Percentiles rank a stretch among this genome's conserved stretches.
Conservation (phyloP, 2,888 invertebrate genomes). For the Phyto melanocephala region DNA sequence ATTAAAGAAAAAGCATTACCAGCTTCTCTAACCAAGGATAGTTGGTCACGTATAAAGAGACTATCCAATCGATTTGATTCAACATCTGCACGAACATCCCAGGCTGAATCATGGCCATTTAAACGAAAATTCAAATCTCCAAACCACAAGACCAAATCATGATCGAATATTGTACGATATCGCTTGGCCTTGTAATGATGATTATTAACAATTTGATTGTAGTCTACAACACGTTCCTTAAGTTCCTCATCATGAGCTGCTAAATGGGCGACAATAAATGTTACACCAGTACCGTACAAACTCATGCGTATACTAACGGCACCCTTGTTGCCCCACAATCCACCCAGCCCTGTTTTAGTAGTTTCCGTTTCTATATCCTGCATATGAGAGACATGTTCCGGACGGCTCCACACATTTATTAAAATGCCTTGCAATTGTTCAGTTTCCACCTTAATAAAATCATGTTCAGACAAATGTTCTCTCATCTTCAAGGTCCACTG, state of each 20-base stretch:
- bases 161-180: slow-evolving; percentile 91
- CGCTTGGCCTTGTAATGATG: slow-evolving; percentile 88
- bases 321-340: slow-evolving; percentile 90
- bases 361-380: slow-evolving; percentile 91
- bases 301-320: slow-evolving; percentile 93
- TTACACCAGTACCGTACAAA: slow-evolving; percentile 92
- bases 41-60: slow-evolving; percentile 88
- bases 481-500: slow-evolving; percentile 89
- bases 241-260: slow-evolving; percentile 92
- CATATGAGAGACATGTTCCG: slow-evolving; percentile 88
- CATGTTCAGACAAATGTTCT: slow-evolving; percentile 83
- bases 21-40: slow-evolving; percentile 84
- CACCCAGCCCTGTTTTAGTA: slow-evolving; percentile 93
- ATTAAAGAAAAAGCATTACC: slow-evolving; percentile 92
- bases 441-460: slow-evolving; percentile 88
- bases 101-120: slow-evolving; percentile 83
- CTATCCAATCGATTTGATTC: slow-evolving; percentile 83
- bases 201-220: slow-evolving; percentile 90
- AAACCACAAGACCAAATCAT: slow-evolving; percentile 97
- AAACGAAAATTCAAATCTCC: slow-evolving; percentile 94
- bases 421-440: slow-evolving; percentile 91
- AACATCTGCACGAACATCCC: slow-evolving; percentile 84
- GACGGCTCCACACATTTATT: slow-evolving; percentile 87
- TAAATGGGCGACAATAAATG: slow-evolving; percentile 93
- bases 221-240: slow-evolving; percentile 91